These are phyloP conservation scores for Cepphus grylle DNA, from an alignment of 2,113 vertebrate species.

Conservation along the genomic window DNA sequence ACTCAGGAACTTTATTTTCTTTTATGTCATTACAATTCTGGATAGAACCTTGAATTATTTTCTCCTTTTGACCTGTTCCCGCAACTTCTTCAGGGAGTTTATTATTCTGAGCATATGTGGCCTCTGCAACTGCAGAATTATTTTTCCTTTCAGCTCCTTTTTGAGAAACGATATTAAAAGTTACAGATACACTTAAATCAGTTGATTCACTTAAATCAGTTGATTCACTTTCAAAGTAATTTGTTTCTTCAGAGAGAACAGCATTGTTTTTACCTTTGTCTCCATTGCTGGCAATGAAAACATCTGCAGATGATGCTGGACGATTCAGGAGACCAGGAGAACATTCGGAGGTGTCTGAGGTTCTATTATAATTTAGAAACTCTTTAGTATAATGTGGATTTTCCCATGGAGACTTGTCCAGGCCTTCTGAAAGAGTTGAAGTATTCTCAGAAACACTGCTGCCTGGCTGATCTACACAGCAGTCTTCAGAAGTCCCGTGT, in stretches of 20 bases:
- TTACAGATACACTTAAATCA: not conserved
- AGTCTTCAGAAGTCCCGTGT: not conserved
- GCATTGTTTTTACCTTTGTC: not conserved
- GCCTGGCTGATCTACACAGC: not conserved
- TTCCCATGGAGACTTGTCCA: not conserved
- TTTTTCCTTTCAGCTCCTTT: not conserved
- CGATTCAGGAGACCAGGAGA: not conserved
- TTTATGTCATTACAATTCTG: not conserved
- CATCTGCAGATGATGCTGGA: not conserved
- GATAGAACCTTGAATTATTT: not conserved
- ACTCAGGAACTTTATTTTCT: not conserved
- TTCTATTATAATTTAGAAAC: not conserved
- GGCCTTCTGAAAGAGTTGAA: not conserved
- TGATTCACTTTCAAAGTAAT: conserved; percentile 27
- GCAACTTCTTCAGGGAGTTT: not conserved
- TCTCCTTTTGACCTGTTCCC: not conserved
- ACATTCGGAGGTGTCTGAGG: not conserved
- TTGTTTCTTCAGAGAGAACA: not conserved
- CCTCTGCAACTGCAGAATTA: not conserved
- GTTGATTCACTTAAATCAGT: not conserved
- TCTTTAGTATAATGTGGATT: not conserved
- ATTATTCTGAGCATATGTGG: not conserved
- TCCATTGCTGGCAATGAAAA: not conserved
- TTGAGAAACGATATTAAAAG: not conserved
- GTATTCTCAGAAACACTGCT: not conserved